phyloP scores from a whole-genome alignment of 2,797 vertebrate species.

The Acrossocheilus fasciatus region DNA sequence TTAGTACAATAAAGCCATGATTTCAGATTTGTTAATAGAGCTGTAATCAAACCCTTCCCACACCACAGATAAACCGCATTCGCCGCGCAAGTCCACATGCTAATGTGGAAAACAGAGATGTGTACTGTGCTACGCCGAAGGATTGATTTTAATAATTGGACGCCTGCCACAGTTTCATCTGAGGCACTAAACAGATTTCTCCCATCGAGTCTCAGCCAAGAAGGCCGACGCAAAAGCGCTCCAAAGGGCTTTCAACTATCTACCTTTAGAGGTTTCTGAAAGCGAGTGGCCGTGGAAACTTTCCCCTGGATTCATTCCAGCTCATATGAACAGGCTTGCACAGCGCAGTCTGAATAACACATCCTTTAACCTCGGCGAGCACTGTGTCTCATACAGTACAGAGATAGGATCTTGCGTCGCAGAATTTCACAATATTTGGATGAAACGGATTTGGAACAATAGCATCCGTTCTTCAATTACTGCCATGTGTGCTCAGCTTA shows the following conservation, averaged over 20 bases:
- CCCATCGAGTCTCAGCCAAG: conserved; percentile 16
- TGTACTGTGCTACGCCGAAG: background rate
- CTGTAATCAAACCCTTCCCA: background rate
- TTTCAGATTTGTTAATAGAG: background rate
- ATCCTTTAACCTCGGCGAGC: background rate
- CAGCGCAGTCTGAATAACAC: background rate
- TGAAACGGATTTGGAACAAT: conserved; percentile 26
- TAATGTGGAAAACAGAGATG: background rate
- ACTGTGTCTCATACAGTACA: background rate
- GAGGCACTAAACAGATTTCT: background rate
- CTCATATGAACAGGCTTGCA: conserved; percentile 19
- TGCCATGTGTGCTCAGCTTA: conserved; percentile 16
- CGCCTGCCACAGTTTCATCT: conserved; percentile 5
- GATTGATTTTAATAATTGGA: conserved; percentile 14
- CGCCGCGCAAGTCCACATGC: background rate
- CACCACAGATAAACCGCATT: background rate
- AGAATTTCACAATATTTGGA: background rate
- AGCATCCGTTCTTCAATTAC: conserved; percentile 35
- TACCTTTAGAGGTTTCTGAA: conserved; percentile 13
- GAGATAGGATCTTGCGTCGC: background rate
- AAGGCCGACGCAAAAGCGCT: background rate
- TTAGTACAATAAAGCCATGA: background rate
- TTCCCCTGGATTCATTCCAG: conserved; percentile 39
- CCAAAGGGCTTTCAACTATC: background rate
- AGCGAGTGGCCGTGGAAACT: conserved; percentile 26